These are phyloP conservation scores for Calameuta filiformis DNA, from an alignment of 2,888 invertebrate species.

Conservation along the genomic window DNA sequence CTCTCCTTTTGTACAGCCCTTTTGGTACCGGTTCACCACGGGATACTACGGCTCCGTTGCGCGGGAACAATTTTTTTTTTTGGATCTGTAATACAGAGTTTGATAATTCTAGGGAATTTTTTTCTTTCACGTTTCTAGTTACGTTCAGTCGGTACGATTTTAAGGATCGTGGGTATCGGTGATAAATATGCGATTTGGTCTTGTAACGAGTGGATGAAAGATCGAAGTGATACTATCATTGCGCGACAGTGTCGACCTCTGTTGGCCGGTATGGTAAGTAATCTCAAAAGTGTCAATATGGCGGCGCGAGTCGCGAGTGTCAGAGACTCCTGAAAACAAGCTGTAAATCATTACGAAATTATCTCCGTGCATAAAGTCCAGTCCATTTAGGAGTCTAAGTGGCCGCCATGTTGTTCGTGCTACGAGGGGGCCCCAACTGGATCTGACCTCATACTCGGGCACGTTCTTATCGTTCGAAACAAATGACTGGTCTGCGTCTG, in stretches of 20 bases:
- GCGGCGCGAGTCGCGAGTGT: slow-evolving; percentile 15
- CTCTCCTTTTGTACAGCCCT: not conserved
- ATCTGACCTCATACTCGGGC: slow-evolving; percentile 24
- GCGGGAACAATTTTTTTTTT: not conserved
- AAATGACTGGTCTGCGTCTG: slow-evolving; percentile 32
- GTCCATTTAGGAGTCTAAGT: slow-evolving; percentile 54
- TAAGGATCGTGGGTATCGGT: not conserved
- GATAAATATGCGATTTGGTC: not conserved
- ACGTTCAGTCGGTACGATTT: not conserved
- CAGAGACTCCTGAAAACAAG: slow-evolving; percentile 14
- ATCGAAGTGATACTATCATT: not conserved
- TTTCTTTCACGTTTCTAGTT: not conserved
- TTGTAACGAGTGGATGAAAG: not conserved
- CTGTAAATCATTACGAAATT: slow-evolving; percentile 56
- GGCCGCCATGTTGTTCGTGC: slow-evolving; percentile 41
- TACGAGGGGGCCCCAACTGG: slow-evolving; percentile 29
- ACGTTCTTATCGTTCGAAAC: slow-evolving; percentile 37
- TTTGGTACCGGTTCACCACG: not conserved
- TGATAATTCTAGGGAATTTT: not conserved
- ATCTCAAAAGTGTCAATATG: not conserved
- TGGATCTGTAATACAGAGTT: not conserved
- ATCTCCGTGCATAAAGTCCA: slow-evolving; percentile 47
- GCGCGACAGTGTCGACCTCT: not conserved
- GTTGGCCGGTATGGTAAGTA: not conserved
- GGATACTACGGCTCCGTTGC: not conserved